phyloP scores from a whole-genome alignment of 2,888 invertebrate genomes.

The Parnassius mnemosyne region DNA sequence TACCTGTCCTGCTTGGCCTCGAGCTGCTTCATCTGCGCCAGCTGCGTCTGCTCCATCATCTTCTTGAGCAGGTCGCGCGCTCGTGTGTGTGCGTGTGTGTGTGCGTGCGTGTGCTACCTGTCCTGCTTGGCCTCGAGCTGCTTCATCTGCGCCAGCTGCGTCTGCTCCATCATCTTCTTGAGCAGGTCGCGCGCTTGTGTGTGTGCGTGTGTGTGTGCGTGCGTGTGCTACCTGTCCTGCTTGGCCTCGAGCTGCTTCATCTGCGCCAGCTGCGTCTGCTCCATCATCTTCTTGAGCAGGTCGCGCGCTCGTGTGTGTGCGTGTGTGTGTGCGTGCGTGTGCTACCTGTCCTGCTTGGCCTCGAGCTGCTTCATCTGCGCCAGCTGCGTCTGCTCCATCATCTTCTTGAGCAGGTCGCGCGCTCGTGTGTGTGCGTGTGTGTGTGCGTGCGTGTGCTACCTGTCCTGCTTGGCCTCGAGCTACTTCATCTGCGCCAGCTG shows the following conservation, averaged over 20 bases:
- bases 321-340: background rate
- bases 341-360: conserved; percentile 84
- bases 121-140: too few relatives aligned
- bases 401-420: conserved; percentile 84
- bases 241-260: conserved; percentile 1
- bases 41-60: conserved; percentile 91
- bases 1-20: conserved; percentile 93
- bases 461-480: conserved; percentile 92
- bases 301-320: background rate
- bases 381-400: conserved; percentile 91
- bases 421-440: conserved; percentile 85
- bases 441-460: conserved; percentile 58
- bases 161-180: conserved; percentile 86
- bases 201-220: background rate
- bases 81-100: conserved; percentile 83
- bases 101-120: too few relatives aligned
- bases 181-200: conserved; percentile 56
- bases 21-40: conserved; percentile 92
- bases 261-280: background rate
- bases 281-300: background rate
- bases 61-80: conserved; percentile 84
- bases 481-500: conserved; percentile 94
- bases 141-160: too few relatives aligned
- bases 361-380: conserved; percentile 94
- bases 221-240: background rate